Conservation (phyloP, 1,140 invertebrate genomes). For the Myzus persicae region DNA sequence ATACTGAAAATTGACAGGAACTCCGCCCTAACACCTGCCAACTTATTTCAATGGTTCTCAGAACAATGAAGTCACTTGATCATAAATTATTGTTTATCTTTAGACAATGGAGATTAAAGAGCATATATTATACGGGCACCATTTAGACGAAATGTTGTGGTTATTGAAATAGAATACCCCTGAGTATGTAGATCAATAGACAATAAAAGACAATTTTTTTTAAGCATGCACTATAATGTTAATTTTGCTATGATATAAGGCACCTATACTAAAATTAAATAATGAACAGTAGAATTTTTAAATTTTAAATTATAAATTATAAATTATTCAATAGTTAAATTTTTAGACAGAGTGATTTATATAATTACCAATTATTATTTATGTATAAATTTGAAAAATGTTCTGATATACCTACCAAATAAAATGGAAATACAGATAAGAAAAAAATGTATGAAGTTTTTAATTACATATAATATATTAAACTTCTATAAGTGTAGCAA, state of each 20-base stretch:
- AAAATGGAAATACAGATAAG: background rate
- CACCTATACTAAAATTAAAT: background rate
- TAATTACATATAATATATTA: background rate
- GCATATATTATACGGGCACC: background rate
- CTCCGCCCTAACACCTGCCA: slow-evolving; percentile 34
- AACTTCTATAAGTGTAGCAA: background rate
- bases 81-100: slow-evolving; percentile 42
- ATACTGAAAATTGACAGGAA: slow-evolving; percentile 25
- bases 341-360: background rate
- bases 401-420: background rate
- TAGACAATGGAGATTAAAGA: slow-evolving; percentile 48
- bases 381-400: background rate
- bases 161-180: slow-evolving; percentile 39
- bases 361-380: background rate
- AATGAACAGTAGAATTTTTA: background rate
- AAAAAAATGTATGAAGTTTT: background rate
- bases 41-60: slow-evolving; percentile 45
- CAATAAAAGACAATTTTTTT: background rate
- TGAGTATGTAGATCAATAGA: background rate
- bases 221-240: background rate
- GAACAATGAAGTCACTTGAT: slow-evolving; percentile 42
- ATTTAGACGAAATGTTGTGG: background rate
- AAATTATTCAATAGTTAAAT: too few species aligned
- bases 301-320: too few species aligned
- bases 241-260: background rate